These are phyloP conservation scores for Stichopus horrens DNA, from an alignment of 53 echinoderm and acorn worm genomes.

Conservation along the genomic window DNA sequence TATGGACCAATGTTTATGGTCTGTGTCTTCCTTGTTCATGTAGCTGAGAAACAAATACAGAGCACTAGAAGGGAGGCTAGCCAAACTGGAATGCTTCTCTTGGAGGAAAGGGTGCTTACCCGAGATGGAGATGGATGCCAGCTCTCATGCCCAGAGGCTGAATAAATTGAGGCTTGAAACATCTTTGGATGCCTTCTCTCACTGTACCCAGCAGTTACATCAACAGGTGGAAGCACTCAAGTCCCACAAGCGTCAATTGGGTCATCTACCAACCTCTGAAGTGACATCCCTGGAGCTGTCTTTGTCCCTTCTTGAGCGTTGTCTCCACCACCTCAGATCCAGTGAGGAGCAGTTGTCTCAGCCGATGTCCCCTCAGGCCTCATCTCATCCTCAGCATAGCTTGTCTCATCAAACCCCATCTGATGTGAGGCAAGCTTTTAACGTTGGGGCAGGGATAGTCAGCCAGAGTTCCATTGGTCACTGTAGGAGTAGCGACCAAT, in stretches of 20 bases:
- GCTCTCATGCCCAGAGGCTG: not conserved
- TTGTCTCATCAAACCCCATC: constrained; percentile 24
- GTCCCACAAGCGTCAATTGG: constrained; percentile 23
- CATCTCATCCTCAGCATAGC: not conserved
- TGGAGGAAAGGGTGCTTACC: not conserved
- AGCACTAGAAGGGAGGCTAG: constrained; percentile 11
- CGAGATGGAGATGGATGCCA: not conserved
- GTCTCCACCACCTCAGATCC: constrained; percentile 35
- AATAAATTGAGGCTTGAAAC: constrained; percentile 23
- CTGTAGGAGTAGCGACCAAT: not conserved
- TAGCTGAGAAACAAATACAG: constrained; percentile 32
- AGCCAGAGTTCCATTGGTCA: not conserved
- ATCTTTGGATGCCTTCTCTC: constrained; percentile 28
- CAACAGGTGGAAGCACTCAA: constrained; percentile 27
- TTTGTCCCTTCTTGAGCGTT: constrained; percentile 21
- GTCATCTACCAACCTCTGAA: constrained; percentile 9
- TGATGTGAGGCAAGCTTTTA: constrained; percentile 28
- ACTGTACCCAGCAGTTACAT: constrained; percentile 25
- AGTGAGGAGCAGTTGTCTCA: not conserved
- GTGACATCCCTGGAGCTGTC: constrained; percentile 36
- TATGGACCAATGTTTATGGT: not conserved
- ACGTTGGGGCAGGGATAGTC: constrained; percentile 11
- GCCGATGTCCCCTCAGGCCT: not conserved
- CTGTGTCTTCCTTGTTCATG: not conserved
- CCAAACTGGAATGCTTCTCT: constrained; percentile 17